Evolutionary conservation across 2,113 vertebrate genomes (phyloP), one percentile per base, ranked within the genome.

Genomic region (Rynchops niger): DNA sequence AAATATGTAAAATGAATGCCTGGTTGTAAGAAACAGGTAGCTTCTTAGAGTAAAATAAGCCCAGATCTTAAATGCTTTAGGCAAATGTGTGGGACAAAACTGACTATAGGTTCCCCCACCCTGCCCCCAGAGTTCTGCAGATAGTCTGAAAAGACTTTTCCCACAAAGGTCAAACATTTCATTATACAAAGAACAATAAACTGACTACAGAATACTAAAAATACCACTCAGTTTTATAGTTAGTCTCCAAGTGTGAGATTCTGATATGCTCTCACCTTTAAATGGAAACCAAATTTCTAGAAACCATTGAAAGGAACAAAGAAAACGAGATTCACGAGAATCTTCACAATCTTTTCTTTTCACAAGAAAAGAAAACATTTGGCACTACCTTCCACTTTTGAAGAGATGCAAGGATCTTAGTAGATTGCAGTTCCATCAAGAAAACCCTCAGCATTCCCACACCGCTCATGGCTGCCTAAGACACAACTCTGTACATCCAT

Each of bases 31-130:
- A 94, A 94, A 87, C 38, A 90, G 76, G 83, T 92, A 88, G 78
- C 45, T 95, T 55, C 93, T 93, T 88, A 49, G 58, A 97, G 87
- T 82, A 94, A 91, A 82, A 49, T 52, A 74, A 92, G 0, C 7
- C 6, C 15, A 58, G 16, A 86, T 4, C 11, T 74, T 49, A 55
- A 93, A 82, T 5, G 3, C 69, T 78, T 89, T 82, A 93, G 86
- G 62, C 36, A 98, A 96, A 91, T 76, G 58, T 85, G 76, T 73
- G 86, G 84, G 67, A 90, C 93, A 96, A 97, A 97, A 96, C 11
- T 87, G 15, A 85, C 78, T 89, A 61, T 81, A 62, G 1, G 21
- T 34, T 86, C 77, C 94, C 62, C 70, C 40, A 20, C 12, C 4
- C 1, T 10, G 8, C 19, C 49, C 17, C 63, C 86, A 29, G 81